These are phyloP conservation scores for Rhamnusium bicolor DNA, from an alignment of 2,888 invertebrate genomes.

Conservation along the genomic window DNA sequence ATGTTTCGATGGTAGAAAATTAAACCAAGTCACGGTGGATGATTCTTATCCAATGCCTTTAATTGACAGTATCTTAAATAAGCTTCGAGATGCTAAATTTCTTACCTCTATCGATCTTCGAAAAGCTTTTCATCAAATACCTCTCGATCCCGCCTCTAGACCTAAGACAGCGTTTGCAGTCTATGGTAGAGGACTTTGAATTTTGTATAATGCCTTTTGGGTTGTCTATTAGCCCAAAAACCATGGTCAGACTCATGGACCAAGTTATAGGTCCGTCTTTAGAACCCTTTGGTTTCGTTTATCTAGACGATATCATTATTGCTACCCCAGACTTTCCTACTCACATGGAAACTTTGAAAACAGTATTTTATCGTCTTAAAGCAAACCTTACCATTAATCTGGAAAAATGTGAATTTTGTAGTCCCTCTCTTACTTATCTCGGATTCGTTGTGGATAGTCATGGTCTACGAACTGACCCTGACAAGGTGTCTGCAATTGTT, in stretches of 20 bases:
- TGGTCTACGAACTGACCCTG: not conserved
- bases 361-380: too few species aligned
- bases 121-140: constrained; percentile 59
- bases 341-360: not conserved
- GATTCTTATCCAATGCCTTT: constrained; percentile 61
- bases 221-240: not conserved
- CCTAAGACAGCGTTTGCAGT: not conserved
- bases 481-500: not conserved
- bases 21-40: constrained; percentile 58
- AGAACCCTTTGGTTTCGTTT: not conserved
- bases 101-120: constrained; percentile 60
- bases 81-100: constrained; percentile 56
- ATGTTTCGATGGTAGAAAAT: constrained; percentile 58
- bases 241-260: not conserved
- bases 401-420: too few species aligned
- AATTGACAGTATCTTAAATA: constrained; percentile 57
- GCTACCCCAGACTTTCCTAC: not conserved
- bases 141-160: constrained; percentile 21
- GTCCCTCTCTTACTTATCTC: too few species aligned
- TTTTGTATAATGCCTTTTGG: not conserved
- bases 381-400: too few species aligned
- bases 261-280: not conserved
- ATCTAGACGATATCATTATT: not conserved
- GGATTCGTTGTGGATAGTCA: not conserved
- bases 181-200: too few species aligned